Base-by-base conservation (phyloP, 2,113 vertebrate species). In the Psephotus haematonotus region DNA sequence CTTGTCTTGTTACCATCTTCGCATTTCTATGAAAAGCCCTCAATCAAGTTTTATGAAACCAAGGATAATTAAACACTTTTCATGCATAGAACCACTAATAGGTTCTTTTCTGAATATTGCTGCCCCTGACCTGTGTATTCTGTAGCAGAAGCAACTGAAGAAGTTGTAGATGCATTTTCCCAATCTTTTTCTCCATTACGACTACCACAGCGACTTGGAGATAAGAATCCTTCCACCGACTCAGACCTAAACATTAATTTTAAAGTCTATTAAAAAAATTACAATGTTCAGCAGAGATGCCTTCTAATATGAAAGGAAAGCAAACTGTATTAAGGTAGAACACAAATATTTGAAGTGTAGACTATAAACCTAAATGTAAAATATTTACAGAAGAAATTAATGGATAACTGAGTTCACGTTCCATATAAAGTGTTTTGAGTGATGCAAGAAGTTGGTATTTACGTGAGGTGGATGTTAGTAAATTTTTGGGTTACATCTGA, bases 131-230 rank as follows among this genome's bases (percentile, higher is more conserved):
- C 99, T 84, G 99, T 99, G 94, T 99, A 99, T 71, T 99, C 99
- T 22, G 99, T 99, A 94, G 99, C 99, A 75, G 99, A 99, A 33
- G 99, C 99, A 5, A 99, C 98, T 7, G 99, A 99, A 28, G 99
- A 99, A 43, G 99, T 99, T 67, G 99, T 99, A 29, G 99, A 99
- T 47, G 98, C 99, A 5, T 99, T 99, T 88, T 99, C 99, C 99
- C 99, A 99, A 96, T 99, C 99, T 82, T 99, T 99, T 88, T 99
- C 99, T 90, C 99, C 99, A 18, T 99, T 99, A 53, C 98, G 98
- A 97, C 99, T 99, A 50, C 98, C 98, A 69, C 98, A 99, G 13
- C 98, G 98, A 96, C 98, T 99, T 4, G 99, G 99, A 44, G 99
- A 99, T 72, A 99, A 96, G 95, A 99, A 99, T 83, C 98, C 99